Conservation (phyloP, 2,797 vertebrate species). For the Aplochiton taeniatus region DNA sequence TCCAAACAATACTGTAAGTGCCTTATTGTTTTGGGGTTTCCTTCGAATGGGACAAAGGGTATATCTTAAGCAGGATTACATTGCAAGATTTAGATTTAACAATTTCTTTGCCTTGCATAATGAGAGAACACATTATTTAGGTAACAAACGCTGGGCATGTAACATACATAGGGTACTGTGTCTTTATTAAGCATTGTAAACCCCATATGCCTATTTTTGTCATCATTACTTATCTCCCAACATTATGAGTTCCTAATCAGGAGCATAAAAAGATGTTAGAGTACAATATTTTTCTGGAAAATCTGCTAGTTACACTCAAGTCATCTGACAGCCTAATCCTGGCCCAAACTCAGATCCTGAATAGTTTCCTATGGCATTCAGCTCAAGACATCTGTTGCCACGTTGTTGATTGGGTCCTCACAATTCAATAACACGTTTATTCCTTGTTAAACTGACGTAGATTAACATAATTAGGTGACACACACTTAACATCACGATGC, state of each 20-base stretch:
- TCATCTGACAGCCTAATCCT: conserved; percentile 18
- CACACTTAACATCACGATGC: conserved; percentile 55
- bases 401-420: conserved; percentile 48
- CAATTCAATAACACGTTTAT: conserved; percentile 59
- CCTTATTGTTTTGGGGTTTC: conserved; percentile 68
- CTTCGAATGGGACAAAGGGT: conserved; percentile 54
- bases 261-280: no score
- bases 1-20: conserved; percentile 68
- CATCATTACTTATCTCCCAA: no score
- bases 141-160: no score
- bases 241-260: no score
- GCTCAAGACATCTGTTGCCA: conserved; percentile 51
- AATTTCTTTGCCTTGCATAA: conserved; percentile 16
- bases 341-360: conserved; percentile 39
- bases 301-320: no score
- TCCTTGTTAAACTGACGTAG: conserved; percentile 75
- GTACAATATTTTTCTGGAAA: no score
- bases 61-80: conserved; percentile 53
- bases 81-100: conserved; percentile 52
- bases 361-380: conserved; percentile 60
- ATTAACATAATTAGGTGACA: conserved; percentile 61
- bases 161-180: no score
- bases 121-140: no score
- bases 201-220: no score
- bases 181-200: no score